These are phyloP conservation scores for Ia io DNA, from an alignment of 2,113 vertebrate species.

Conservation along the genomic window DNA sequence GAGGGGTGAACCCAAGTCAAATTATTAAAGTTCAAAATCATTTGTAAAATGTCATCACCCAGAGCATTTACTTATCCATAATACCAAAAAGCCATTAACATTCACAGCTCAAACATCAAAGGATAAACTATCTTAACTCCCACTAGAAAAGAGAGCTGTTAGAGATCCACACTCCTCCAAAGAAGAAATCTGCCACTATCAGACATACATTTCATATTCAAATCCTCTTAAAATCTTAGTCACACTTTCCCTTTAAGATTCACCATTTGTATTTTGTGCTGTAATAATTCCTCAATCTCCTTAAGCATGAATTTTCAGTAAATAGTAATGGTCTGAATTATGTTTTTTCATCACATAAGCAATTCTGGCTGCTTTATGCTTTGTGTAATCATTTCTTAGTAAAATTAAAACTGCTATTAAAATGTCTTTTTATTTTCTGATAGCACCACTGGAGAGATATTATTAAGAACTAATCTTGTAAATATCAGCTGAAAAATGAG, in stretches of 20 bases:
- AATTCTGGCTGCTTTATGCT: neutral
- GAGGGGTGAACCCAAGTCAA: neutral
- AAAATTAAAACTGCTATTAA: neutral
- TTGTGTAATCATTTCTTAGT: neutral
- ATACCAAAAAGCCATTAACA: constrained; percentile 43
- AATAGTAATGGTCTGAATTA: neutral
- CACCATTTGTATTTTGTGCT: neutral
- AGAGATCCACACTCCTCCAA: neutral
- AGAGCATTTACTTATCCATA: constrained; percentile 57
- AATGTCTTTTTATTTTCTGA: neutral
- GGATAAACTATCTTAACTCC: constrained; percentile 32
- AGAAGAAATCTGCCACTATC: constrained; percentile 23
- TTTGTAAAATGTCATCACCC: constrained; percentile 64
- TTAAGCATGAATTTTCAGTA: constrained; percentile 25
- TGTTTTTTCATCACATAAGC: neutral
- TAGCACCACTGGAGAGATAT: neutral
- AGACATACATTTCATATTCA: neutral
- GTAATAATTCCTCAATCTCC: neutral
- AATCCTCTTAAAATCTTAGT: constrained; percentile 52
- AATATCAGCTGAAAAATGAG: neutral
- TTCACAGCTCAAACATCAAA: constrained; percentile 60
- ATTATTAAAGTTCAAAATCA: constrained; percentile 61
- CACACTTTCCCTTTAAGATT: constrained; percentile 30
- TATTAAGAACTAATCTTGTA: constrained; percentile 3
- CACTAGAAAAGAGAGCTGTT: neutral